phyloP scores from a whole-genome alignment of 2,113 vertebrate species.

The Scortum barcoo region DNA sequence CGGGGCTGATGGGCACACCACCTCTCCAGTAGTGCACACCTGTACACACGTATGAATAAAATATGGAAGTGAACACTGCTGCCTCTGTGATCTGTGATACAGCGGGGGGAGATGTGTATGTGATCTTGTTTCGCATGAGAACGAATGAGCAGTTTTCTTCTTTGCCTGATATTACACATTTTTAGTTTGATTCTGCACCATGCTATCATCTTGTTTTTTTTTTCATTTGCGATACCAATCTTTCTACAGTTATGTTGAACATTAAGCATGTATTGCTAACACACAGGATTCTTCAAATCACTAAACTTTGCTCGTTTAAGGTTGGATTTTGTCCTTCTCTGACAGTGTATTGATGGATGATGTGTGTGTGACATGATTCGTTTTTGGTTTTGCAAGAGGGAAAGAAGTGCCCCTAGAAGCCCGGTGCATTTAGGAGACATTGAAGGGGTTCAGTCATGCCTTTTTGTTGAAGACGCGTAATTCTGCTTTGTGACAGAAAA shows the following conservation, averaged over 20 bases:
- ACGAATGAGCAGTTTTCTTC: conserved; percentile 7
- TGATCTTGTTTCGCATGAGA: conserved; percentile 48
- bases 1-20: conserved; percentile 23
- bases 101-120: neutral
- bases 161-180: conserved; percentile 8
- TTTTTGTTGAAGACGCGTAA: conserved; percentile 24
- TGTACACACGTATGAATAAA: conserved; percentile 57
- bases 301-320: conserved; percentile 33
- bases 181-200: conserved; percentile 22
- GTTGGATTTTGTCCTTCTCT: conserved; percentile 25
- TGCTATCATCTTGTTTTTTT: conserved; percentile 14
- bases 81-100: conserved; percentile 56
- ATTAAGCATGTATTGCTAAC: conserved; percentile 21
- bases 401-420: conserved; percentile 3
- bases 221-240: conserved; percentile 39
- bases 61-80: conserved; percentile 42
- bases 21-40: conserved; percentile 48
- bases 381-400: conserved; percentile 35
- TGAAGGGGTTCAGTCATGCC: conserved; percentile 7
- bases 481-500: conserved; percentile 29
- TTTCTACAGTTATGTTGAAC: conserved; percentile 20
- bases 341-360: conserved; percentile 22
- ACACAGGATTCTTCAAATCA: conserved; percentile 40
- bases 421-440: conserved; percentile 9
- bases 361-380: conserved; percentile 8